phyloP scores from a whole-genome alignment of 2,797 vertebrate genomes.

The Decapterus maruadsi region DNA sequence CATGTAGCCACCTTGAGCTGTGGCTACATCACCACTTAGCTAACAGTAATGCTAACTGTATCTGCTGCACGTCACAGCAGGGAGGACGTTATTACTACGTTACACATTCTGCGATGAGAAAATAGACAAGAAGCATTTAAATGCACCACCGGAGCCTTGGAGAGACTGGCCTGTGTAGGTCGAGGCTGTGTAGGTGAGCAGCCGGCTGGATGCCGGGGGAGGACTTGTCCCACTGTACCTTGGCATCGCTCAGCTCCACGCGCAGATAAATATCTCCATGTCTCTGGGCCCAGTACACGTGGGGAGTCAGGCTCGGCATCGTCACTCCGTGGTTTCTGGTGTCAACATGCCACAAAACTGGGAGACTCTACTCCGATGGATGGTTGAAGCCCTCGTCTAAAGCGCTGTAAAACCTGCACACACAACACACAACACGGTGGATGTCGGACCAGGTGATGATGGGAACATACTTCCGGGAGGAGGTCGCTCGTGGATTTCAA shows the following conservation, averaged over 20 bases:
- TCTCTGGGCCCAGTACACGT: constrained; percentile 97
- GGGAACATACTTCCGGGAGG: constrained; percentile 47
- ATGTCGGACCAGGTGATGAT: not conserved
- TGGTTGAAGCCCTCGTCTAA: not conserved
- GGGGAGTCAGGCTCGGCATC: constrained; percentile 90
- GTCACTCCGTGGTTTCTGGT: not conserved
- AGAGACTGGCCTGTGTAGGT: not conserved
- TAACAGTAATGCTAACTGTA: constrained; percentile 11
- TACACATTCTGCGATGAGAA: not conserved
- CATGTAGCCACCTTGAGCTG: not conserved
- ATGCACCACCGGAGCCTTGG: too few species aligned
- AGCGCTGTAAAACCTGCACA: not conserved
- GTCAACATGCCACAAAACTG: constrained; percentile 2
- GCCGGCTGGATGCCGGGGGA: not conserved
- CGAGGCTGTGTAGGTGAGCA: not conserved
- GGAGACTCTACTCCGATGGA: not conserved
- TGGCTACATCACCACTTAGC: constrained; percentile 9
- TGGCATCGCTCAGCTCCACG: constrained; percentile 95
- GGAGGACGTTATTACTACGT: not conserved
- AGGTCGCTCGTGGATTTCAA: constrained; percentile 32
- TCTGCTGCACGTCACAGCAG: too few species aligned
- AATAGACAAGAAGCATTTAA: not conserved
- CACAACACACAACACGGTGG: not conserved
- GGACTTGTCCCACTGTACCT: constrained; percentile 81
- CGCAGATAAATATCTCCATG: constrained; percentile 92